A percentile compares a stretch with the other conserved stretches of the same genome.
Evolutionary conservation across 2,888 invertebrate genomes (phyloP).

Genomic region (Andrena bicolor): DNA sequence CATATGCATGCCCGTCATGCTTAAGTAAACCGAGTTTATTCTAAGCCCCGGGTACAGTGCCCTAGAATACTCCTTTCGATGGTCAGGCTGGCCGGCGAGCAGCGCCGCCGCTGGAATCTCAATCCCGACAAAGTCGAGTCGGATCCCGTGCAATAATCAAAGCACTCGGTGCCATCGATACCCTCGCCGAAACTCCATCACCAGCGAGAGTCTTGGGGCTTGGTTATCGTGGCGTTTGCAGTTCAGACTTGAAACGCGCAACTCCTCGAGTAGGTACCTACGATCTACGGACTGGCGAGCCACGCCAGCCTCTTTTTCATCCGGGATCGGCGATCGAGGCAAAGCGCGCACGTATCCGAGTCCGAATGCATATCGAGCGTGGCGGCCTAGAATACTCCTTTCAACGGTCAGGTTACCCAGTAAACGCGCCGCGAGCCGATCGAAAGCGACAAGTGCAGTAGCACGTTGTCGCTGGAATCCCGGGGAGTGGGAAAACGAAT

Average conservation of each 20-base stretch:
- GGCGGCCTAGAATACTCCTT: constrained; percentile 76
- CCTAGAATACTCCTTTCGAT: constrained; percentile 80
- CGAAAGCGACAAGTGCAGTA: constrained; percentile 66
- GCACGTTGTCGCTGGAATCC: constrained; percentile 59
- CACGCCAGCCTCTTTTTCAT: constrained; percentile 5
- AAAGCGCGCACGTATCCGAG: constrained; percentile 30
- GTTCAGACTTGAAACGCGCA: background rate
- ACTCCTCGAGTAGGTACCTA: background rate
- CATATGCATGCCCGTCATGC: constrained; percentile 83
- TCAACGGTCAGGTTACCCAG: constrained; percentile 72
- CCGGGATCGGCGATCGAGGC: constrained; percentile 1
- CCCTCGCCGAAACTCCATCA: background rate
- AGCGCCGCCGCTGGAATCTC: constrained; percentile 63
- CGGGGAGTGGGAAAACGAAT: constrained; percentile 46
- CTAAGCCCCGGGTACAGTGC: constrained; percentile 78
- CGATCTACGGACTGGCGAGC: constrained; percentile 35
- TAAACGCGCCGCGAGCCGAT: constrained; percentile 50
- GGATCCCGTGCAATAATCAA: constrained; percentile 24
- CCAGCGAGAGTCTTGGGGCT: background rate
- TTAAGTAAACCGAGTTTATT: constrained; percentile 81
- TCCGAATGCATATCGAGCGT: constrained; percentile 46
- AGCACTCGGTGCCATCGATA: constrained; percentile 12
- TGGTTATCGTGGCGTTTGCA: no score
- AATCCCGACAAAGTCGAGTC: constrained; percentile 59
- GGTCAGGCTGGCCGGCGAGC: constrained; percentile 73